Percentiles rank a stretch among this genome's conserved stretches.
These are phyloP conservation scores for Sarcophaga rosellei DNA, from an alignment of 2,888 invertebrate species.

Conservation along the genomic window DNA sequence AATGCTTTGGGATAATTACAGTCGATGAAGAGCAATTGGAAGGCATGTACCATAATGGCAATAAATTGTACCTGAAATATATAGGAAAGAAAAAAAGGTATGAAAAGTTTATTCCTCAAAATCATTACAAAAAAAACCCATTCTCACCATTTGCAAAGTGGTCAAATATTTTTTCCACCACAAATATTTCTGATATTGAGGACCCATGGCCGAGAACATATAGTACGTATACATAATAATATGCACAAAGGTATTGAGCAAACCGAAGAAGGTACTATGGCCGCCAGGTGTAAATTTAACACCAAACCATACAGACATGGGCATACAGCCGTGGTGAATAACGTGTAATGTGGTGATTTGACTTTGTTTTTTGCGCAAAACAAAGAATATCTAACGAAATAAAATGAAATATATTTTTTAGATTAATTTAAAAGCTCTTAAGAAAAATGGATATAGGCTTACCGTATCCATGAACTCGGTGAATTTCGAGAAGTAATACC, in stretches of 20 bases:
- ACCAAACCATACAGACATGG: conserved; percentile 98
- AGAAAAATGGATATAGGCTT: conserved; percentile 80
- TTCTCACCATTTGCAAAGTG: conserved; percentile 92
- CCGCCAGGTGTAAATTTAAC: conserved; percentile 98
- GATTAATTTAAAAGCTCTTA: conserved; percentile 1
- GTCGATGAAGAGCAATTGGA: conserved; percentile 94
- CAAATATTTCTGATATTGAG: conserved; percentile 90
- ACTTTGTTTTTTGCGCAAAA: conserved; percentile 95
- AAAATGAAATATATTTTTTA: conserved; percentile 4
- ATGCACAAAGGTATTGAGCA: conserved; percentile 98
- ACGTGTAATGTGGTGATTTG: conserved; percentile 97
- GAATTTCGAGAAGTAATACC: conserved; percentile 98
- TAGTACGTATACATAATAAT: conserved; percentile 98
- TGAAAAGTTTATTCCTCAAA: not conserved
- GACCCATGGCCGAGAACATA: conserved; percentile 94
- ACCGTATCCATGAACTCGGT: conserved; percentile 98
- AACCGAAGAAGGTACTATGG: conserved; percentile 97
- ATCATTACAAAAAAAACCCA: not conserved
- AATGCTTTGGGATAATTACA: conserved; percentile 97
- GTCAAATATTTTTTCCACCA: conserved; percentile 99
- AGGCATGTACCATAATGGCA: conserved; percentile 94
- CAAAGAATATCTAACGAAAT: conserved; percentile 91
- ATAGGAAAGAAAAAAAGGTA: not conserved
- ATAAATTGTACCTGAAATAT: conserved; percentile 91
- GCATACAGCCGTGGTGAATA: conserved; percentile 98